Conservation (phyloP, 2,113 vertebrate genomes). For the Zapus hudsonius region DNA sequence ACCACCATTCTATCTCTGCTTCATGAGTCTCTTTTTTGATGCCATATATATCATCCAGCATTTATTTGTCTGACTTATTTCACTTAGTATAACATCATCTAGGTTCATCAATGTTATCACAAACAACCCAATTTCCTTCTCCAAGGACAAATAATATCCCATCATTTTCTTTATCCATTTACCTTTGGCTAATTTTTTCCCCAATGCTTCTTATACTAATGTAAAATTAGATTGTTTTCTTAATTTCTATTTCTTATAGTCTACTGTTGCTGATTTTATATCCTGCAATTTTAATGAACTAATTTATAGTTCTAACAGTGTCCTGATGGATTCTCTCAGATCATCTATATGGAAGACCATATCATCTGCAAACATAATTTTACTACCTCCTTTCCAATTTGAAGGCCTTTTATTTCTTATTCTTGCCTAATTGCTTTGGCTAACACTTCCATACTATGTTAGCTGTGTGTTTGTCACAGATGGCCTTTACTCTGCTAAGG, state of each 20-base stretch:
- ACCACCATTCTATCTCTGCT: not conserved
- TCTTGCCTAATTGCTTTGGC: not conserved
- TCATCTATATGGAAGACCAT: not conserved
- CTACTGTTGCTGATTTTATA: not conserved
- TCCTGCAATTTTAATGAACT: not conserved
- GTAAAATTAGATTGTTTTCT: not conserved
- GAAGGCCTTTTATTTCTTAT: not conserved
- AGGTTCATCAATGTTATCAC: not conserved
- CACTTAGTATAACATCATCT: not conserved
- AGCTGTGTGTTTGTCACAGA: not conserved
- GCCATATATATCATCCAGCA: not conserved
- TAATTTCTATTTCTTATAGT: not conserved
- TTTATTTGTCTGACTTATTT: not conserved
- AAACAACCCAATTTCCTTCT: not conserved
- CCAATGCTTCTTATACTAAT: not conserved
- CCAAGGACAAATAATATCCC: not conserved
- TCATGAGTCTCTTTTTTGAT: not conserved
- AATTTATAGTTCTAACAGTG: not conserved
- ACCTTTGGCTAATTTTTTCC: not conserved
- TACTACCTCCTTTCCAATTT: not conserved
- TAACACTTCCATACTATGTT: not conserved
- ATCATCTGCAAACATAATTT: not conserved
- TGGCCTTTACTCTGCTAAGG: not conserved
- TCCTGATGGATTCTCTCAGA: not conserved
- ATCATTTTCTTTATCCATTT: not conserved